phyloP scores from a whole-genome alignment of 2,888 invertebrate species.

The Brenthis ino region DNA sequence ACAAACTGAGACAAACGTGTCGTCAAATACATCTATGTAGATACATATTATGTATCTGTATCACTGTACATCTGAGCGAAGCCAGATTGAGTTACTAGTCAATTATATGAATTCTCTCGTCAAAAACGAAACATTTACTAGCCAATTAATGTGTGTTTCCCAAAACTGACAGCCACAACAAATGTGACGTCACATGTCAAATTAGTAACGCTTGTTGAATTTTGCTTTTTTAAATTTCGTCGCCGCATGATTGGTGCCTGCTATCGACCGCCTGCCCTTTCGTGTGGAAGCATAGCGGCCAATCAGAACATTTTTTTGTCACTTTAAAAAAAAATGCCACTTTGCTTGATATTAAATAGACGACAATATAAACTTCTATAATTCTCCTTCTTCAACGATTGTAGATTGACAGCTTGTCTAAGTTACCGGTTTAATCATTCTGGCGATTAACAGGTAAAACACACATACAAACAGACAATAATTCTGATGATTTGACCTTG shows the following conservation, averaged over 20 bases:
- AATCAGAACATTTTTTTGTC: conserved; percentile 42
- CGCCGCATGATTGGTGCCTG: conserved; percentile 71
- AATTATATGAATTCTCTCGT: background rate
- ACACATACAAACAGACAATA: no score
- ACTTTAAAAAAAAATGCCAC: no score
- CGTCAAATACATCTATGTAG: background rate
- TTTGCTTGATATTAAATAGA: no score
- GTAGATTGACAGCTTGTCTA: no score
- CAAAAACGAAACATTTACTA: conserved; percentile 34
- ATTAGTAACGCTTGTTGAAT: conserved; percentile 75
- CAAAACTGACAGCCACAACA: conserved; percentile 57
- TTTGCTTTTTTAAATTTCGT: conserved; percentile 75
- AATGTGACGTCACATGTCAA: conserved; percentile 76
- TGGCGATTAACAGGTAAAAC: no score
- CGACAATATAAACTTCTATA: no score
- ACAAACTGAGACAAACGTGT: no score
- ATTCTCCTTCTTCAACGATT: no score
- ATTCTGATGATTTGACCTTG: no score
- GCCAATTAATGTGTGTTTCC: conserved; percentile 57
- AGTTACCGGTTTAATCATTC: no score
- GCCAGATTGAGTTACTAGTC: background rate
- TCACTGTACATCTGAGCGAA: background rate
- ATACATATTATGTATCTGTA: background rate
- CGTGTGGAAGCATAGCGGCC: conserved; percentile 56
- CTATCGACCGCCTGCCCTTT: conserved; percentile 60